A percentile compares a stretch with the other conserved stretches of the same genome.
Evolutionary conservation across 1,140 invertebrate species (phyloP).

Genomic region (Drosophila triauraria): DNA sequence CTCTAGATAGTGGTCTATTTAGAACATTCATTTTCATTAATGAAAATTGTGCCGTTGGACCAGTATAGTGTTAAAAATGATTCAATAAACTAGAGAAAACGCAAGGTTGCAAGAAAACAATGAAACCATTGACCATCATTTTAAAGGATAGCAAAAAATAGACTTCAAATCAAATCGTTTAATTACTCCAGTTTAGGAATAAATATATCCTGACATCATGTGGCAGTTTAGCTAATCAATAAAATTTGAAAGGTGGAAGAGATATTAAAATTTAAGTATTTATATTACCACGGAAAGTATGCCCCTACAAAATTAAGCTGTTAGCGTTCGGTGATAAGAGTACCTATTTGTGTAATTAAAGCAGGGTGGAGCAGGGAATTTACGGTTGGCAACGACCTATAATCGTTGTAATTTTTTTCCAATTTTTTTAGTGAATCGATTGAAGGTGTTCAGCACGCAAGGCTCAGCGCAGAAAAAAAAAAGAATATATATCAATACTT

Average conservation of each 20-base stretch:
- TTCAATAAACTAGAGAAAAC: background rate
- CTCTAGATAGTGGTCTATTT: background rate
- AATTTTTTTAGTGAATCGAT: conserved; percentile 60
- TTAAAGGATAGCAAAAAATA: background rate
- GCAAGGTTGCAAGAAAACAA: background rate
- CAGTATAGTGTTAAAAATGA: background rate
- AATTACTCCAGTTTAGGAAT: conserved; percentile 1
- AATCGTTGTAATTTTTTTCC: conserved; percentile 57
- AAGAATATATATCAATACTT: too few species aligned
- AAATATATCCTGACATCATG: conserved; percentile 28
- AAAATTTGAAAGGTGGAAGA: conserved; percentile 30
- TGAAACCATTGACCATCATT: too few species aligned
- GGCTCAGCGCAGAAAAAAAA: background rate
- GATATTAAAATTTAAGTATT: background rate
- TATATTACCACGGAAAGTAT: conserved; percentile 42
- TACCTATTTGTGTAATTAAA: conserved; percentile 27
- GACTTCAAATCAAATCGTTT: conserved; percentile 16
- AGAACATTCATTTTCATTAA: background rate
- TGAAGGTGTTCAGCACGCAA: conserved; percentile 63
- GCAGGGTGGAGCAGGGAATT: conserved; percentile 15
- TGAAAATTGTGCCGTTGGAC: background rate
- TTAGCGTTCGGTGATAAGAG: background rate
- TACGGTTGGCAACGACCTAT: conserved; percentile 49
- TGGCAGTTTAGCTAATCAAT: conserved; percentile 58
- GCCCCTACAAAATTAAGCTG: conserved; percentile 23